Conservation (phyloP, 2,797 vertebrate genomes). For the Glyptemys insculpta region DNA sequence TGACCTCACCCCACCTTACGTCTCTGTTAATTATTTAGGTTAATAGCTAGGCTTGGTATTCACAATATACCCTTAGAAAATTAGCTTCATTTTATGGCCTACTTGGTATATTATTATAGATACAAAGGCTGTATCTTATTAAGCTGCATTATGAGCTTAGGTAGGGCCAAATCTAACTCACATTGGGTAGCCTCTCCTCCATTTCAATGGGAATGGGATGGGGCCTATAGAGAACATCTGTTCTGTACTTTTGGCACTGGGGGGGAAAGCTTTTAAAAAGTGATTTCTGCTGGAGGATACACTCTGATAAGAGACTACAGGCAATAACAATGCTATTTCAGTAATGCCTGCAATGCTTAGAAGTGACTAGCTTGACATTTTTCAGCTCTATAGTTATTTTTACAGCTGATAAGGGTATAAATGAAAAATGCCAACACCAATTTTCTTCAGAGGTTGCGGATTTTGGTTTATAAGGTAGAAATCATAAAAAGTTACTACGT, state of each 20-base stretch:
- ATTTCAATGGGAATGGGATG: neutral
- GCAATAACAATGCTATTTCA: constrained; percentile 29
- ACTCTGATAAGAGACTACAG: neutral
- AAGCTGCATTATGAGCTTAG: neutral
- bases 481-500: neutral
- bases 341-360: neutral
- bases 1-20: neutral
- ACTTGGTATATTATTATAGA: neutral
- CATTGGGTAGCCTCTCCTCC: neutral
- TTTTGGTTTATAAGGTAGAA: neutral
- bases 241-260: constrained; percentile 25
- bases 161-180: neutral
- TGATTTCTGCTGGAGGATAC: neutral
- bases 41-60: constrained; percentile 8
- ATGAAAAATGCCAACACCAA: constrained; percentile 12
- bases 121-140: neutral
- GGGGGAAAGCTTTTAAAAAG: constrained; percentile 10
- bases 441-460: neutral
- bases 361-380: constrained; percentile 20
- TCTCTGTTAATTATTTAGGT: constrained; percentile 13
- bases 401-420: constrained; percentile 6
- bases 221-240: neutral
- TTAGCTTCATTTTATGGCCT: neutral
- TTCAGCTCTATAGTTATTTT: constrained; percentile 3
- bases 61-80: neutral